phyloP scores from a whole-genome alignment of 2,888 invertebrate species.

The Leucoma salicis region DNA sequence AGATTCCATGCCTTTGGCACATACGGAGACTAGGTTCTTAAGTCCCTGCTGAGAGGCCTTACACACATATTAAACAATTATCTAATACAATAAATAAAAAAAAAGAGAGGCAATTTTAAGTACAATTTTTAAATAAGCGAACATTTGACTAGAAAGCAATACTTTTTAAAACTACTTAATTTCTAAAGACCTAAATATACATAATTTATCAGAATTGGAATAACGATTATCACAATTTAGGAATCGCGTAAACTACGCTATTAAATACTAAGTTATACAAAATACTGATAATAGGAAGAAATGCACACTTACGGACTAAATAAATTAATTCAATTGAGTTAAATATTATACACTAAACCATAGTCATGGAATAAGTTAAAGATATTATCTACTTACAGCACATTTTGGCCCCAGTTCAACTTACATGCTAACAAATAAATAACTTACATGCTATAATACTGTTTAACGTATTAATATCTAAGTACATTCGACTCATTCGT shows the following conservation, averaged over 20 bases:
- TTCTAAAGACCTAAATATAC: constrained; percentile 35
- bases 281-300: constrained; percentile 25
- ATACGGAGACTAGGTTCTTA: constrained; percentile 57
- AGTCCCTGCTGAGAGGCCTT: constrained; percentile 25
- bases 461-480: constrained; percentile 50
- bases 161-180: constrained; percentile 36
- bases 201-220: constrained; percentile 49
- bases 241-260: constrained; percentile 69
- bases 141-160: constrained; percentile 52
- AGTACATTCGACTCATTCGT: constrained; percentile 58
- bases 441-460: constrained; percentile 68
- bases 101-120: constrained; percentile 51
- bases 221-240: constrained; percentile 77
- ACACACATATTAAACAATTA: constrained; percentile 20
- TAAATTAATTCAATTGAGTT: constrained; percentile 25
- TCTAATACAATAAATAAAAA: constrained; percentile 10
- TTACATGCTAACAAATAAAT: constrained; percentile 52
- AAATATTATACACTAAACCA: constrained; percentile 46
- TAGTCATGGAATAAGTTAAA: constrained; percentile 55
- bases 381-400: constrained; percentile 59
- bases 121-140: constrained; percentile 23
- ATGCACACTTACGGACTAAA: constrained; percentile 20
- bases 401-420: constrained; percentile 68
- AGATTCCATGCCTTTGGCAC: constrained; percentile 78
- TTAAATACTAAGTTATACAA: constrained; percentile 21